Evolutionary conservation across 2,113 vertebrate genomes (phyloP), one percentile per base, ranked within the genome.

Genomic region (Rafetus swinhoei): DNA sequence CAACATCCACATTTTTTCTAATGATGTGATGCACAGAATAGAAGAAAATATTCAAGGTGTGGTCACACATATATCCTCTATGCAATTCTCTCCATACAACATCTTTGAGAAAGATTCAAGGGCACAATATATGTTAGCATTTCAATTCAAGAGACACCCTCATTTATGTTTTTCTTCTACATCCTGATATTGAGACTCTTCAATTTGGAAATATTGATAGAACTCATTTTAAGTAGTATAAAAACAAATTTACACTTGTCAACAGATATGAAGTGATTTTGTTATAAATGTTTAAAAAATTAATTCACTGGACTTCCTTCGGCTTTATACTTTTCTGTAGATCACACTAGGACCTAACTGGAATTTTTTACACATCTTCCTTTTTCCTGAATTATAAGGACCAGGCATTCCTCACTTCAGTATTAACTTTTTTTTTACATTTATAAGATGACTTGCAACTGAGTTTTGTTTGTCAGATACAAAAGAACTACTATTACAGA

Each of bases 181-280:
- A 82, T 29, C 29, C 32, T 12, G 57, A 4, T 59, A 9, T 27
- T 82, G 60, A 74, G 54, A 60, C 8, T 19, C 19, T 76, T 32
- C 3, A 5, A 32, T 15, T 74, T 9, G 35, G 52, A 84, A 29
- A 4, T 80, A 56, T 54, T 72, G 72, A 22, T 8, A n/a, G 13
- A 80, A 50, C 53, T 60, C 29, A 32, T 52, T 35, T 76, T 56
- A 16, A 25, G 39, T 54, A 39, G 15, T 25, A 60, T 89, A 76
- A 62, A 22, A 89, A 60, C 59, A 60, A 77, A 89, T 89, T 89
- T 77, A 83, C 69, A 83, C 69, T 89, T 89, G 81, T 77, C 69
- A 60, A 53, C 53, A 69, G 62, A 57, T 88, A 56, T 76, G 32
- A 86, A 80, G 79, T 74, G 79, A 25, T 54, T 15, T 57, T 50